Percentiles rank a stretch among this genome's conserved stretches.
These are phyloP conservation scores for Aramus guarauna DNA, from an alignment of 2,113 vertebrate species.

Conservation along the genomic window DNA sequence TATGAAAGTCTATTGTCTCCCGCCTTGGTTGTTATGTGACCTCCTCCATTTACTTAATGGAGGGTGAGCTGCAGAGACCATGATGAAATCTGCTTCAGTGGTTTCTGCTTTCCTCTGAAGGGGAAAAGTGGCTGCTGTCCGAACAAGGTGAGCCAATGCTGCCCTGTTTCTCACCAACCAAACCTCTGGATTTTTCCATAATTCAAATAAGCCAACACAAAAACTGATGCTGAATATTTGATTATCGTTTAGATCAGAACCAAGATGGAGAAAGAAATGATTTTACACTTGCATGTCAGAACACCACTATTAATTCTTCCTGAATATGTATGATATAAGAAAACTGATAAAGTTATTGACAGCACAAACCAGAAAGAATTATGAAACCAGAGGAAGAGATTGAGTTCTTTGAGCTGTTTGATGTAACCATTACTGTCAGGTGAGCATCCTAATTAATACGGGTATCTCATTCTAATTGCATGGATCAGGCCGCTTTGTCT, in stretches of 20 bases:
- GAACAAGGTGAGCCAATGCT: not conserved
- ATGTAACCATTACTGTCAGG: conserved; percentile 30
- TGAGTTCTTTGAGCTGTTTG: not conserved
- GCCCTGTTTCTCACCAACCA: not conserved
- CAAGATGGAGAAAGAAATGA: not conserved
- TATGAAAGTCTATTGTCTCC: not conserved
- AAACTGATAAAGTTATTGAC: not conserved
- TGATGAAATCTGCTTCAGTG: not conserved
- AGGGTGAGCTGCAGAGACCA: not conserved
- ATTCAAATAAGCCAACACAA: not conserved
- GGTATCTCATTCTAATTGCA: conserved; percentile 49
- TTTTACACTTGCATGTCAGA: not conserved
- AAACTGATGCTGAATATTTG: not conserved
- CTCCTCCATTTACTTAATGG: not conserved
- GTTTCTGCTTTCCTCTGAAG: not conserved
- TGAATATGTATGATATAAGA: not conserved
- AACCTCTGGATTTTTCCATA: not conserved
- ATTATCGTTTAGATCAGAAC: not conserved
- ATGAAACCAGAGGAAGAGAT: not conserved
- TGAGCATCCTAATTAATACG: conserved; percentile 54
- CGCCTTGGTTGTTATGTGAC: not conserved
- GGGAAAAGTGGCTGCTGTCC: not conserved
- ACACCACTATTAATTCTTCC: not conserved
- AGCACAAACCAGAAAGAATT: not conserved
- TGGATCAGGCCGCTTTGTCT: conserved; percentile 43